phyloP scores from a whole-genome alignment of 2,888 invertebrate species.

The Diadegma fenestrale region DNA sequence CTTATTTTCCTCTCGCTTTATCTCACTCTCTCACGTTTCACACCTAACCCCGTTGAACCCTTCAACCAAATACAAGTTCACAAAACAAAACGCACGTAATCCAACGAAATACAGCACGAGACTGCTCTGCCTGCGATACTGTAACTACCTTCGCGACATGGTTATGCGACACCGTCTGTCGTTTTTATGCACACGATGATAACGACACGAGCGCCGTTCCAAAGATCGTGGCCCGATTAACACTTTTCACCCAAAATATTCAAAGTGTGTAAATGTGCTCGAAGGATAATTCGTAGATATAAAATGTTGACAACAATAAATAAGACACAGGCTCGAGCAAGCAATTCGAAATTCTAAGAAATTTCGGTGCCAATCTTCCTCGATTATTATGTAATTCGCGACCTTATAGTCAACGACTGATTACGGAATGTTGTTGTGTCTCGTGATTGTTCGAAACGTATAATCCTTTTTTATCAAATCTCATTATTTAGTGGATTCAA shows the following conservation, averaged over 20 bases:
- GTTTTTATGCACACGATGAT: conserved; percentile 17
- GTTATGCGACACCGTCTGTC: conserved; percentile 30
- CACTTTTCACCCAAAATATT: conserved; percentile 10
- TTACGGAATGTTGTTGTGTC: not conserved
- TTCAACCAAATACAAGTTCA: conserved; percentile 16
- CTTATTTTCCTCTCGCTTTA: not conserved
- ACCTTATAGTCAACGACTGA: not conserved
- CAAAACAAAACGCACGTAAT: conserved; percentile 16
- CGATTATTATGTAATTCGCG: not conserved
- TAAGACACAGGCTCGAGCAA: not conserved
- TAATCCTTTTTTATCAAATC: not conserved
- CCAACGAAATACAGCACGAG: conserved; percentile 42
- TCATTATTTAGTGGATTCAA: not conserved
- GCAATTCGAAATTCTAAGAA: not conserved
- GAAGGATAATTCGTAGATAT: too few relatives aligned
- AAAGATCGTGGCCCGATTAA: not conserved
- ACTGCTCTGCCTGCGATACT: conserved; percentile 23
- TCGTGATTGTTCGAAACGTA: not conserved
- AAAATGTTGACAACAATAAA: not conserved
- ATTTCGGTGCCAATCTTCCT: not conserved
- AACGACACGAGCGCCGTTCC: conserved; percentile 22
- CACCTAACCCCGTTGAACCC: not conserved
- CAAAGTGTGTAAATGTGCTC: not conserved
- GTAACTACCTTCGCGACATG: conserved; percentile 24
- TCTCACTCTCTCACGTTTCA: not conserved